Evolutionary conservation across 2,113 vertebrate species (phyloP), one percentile per base, ranked within the genome.

Genomic region (Gymnobelideus leadbeateri): DNA sequence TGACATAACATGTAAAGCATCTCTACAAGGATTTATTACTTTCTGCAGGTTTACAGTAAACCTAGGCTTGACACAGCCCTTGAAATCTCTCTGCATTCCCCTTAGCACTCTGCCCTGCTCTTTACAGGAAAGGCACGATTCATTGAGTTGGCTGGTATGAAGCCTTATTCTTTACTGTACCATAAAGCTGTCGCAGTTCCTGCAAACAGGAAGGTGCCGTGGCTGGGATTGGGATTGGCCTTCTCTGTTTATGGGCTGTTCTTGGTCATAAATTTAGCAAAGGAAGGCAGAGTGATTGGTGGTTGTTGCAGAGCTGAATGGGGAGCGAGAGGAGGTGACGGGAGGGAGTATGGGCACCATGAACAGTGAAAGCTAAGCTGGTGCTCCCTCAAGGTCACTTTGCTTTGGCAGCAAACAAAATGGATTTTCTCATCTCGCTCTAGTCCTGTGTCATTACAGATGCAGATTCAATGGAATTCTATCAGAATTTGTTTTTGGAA

Each of bases 321-420:
- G 54, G 26, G 90, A 95, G 47, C 11, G 93, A 91, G 55, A 96
- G 54, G 96, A 94, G 49, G 96, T 91, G 57, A 51, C 51, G 51
- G 28, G 91, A 93, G 93, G 93, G 92, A 92, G 21, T 28, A 89
- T 68, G 89, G 16, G 94, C 28, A 54, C 50, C 52, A 28, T 37
- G 16, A 14, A 93, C 47, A 97, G 93, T 5, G n/a, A 91, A 90
- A 0, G 0, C 51, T 37, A 90, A 93, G 37, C 25, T 16, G 1
- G 37, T n/a, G 57, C 47, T 97, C 52, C n/a, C 93, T 94, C 93
- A 97, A 97, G 97, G 96, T 96, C 97, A 96, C n/a, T 96, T 95
- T 91, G 94, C 49, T 96, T 91, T 51, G 91, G 84, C 57, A 97
- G 95, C 0, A 1, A 97, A 77, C 46, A 1, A 92, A 97, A 89